Evolutionary conservation across 2,888 invertebrate species (phyloP).

Genomic region (Myopa testacea): DNA sequence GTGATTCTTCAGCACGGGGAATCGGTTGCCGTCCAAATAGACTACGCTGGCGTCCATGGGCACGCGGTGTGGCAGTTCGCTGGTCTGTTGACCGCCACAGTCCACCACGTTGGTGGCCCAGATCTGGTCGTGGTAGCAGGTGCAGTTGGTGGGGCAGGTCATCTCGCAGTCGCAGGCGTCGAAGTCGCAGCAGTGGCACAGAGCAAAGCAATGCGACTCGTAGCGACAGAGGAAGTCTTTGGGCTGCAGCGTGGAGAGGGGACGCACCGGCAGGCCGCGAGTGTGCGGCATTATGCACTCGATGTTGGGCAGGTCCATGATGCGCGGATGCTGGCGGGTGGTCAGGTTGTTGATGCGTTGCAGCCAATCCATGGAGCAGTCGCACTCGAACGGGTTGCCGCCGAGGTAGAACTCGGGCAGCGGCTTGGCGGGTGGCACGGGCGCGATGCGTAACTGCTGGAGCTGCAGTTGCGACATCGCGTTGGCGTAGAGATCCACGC

Average conservation of each 20-base stretch:
- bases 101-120: constrained; percentile 95
- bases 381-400: constrained; percentile 94
- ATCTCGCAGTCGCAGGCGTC: constrained; percentile 98
- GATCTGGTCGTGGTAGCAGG: constrained; percentile 93
- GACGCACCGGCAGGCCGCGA: constrained; percentile 84
- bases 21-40: constrained; percentile 90
- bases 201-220: constrained; percentile 92
- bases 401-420: constrained; percentile 91
- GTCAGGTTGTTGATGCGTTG: constrained; percentile 90
- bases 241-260: constrained; percentile 82
- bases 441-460: constrained; percentile 81
- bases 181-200: constrained; percentile 96
- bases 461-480: constrained; percentile 85
- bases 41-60: constrained; percentile 97
- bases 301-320: constrained; percentile 91
- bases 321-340: constrained; percentile 84
- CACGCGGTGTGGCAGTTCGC: constrained; percentile 85
- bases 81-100: constrained; percentile 83
- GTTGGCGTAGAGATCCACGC: constrained; percentile 92
- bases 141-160: constrained; percentile 94
- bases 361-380: constrained; percentile 96
- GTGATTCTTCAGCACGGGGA: constrained; percentile 87
- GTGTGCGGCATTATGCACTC: constrained; percentile 89
- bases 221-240: constrained; percentile 93
- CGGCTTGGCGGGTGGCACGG: constrained; percentile 75